A percentile compares a stretch with the other conserved stretches of the same genome.
phyloP scores from a whole-genome alignment of 2,797 vertebrate species.

The Fratercula arctica region DNA sequence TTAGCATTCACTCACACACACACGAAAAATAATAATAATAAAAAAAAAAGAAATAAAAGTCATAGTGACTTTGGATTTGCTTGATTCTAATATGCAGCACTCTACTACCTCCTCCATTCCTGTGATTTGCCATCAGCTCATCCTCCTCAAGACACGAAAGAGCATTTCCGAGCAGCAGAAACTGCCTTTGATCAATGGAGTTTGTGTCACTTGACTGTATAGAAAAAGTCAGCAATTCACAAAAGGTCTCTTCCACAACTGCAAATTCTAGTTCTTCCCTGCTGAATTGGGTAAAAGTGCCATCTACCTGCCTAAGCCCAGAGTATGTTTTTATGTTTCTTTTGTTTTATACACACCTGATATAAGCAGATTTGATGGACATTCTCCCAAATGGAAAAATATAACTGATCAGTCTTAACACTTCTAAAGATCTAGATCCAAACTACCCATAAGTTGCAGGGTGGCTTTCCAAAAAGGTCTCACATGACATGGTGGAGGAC shows the following conservation, averaged over 20 bases:
- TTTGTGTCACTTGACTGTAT: neutral
- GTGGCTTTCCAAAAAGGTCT: neutral
- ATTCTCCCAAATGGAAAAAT: neutral
- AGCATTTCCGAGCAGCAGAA: neutral
- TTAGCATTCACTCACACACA: neutral
- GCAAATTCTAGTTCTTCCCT: neutral
- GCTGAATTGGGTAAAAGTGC: neutral
- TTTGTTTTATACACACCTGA: neutral
- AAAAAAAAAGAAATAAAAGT: neutral
- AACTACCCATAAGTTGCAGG: rapidly evolving
- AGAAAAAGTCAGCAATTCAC: neutral
- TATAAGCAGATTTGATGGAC: neutral
- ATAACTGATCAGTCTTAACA: neutral
- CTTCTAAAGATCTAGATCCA: neutral
- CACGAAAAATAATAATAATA: rapidly evolving
- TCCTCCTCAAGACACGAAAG: neutral
- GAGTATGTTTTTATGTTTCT: neutral
- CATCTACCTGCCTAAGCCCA: neutral
- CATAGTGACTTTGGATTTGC: neutral
- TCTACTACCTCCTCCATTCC: neutral
- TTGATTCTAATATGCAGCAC: neutral
- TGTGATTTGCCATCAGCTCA: neutral
- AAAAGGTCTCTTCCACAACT: neutral
- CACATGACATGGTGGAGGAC: neutral
- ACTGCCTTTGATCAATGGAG: neutral